Evolutionary conservation across 2,113 vertebrate species (phyloP), one percentile per base, ranked within the genome.

Genomic region (Lepidothrix coronata): DNA sequence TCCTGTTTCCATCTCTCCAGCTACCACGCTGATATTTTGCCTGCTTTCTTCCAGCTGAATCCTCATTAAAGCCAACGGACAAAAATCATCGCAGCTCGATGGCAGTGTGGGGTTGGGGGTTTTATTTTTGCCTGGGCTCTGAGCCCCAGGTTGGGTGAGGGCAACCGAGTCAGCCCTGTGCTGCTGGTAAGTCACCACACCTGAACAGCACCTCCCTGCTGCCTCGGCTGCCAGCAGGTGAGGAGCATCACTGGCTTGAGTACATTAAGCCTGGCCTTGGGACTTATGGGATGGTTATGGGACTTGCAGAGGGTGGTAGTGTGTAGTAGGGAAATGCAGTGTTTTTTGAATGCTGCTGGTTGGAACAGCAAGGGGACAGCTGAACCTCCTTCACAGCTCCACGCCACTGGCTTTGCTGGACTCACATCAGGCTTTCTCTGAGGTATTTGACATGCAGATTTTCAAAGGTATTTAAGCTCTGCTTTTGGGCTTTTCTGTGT

Each of bases 51-150:
- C 30, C 44, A 35, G 57, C 23, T 3, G 2, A 75, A 67, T 77
- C 71, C 30, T 85, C 13, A 0, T 52, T 57, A 67, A 91, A 78
- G 25, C 25, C 7, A 6, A n/a, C 0, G 0, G 30, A 37, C 5
- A 5, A 12, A 49, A 76, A 49, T 37, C 20, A 39, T 4, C 30
- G 14, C 41, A 35, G 33, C 27, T 79, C 2, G 0, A 10, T 2
- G 2, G 39, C 14, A 9, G 4, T 2, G 22, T 23, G 24, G 10
- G 30, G 14, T 11, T 51, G 41, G 6, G 13, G 18, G 16, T 13
- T 46, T 77, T 75, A 28, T 24, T 49, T 49, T 41, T 43, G 39
- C 73, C 4, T 4, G 8, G 67, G 30, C 11, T 84, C 55, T 35
- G 72, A 35, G 23, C 20, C 24, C 1, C 1, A 15, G n/a, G 9